Evolutionary conservation across 2,888 invertebrate species (phyloP).

Genomic region (Ectropis crepuscularia): DNA sequence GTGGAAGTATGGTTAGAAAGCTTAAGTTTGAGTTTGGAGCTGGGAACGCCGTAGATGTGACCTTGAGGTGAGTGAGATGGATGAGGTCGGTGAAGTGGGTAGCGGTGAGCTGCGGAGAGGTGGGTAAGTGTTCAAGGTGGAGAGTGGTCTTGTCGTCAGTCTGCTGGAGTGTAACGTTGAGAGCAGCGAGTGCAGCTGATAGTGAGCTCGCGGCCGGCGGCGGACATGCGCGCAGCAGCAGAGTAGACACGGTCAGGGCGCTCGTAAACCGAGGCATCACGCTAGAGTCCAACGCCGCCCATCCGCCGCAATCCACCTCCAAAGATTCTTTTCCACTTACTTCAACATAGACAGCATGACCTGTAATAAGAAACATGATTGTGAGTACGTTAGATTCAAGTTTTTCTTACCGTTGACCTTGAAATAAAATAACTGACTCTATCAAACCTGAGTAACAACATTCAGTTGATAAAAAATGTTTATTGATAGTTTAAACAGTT

Average conservation of each 20-base stretch:
- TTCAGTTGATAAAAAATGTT: too few species aligned
- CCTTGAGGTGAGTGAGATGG: background rate
- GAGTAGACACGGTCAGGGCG: background rate
- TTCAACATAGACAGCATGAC: too few species aligned
- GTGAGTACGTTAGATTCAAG: too few species aligned
- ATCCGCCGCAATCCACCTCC: background rate
- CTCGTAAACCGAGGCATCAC: background rate
- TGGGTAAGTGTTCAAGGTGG: background rate
- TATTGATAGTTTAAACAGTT: too few species aligned
- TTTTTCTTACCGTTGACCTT: too few species aligned
- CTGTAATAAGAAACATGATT: too few species aligned
- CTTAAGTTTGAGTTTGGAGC: background rate
- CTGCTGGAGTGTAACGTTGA: background rate
- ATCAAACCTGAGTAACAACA: too few species aligned
- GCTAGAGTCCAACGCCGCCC: background rate
- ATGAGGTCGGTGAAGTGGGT: background rate
- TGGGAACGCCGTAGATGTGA: background rate
- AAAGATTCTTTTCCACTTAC: too few species aligned
- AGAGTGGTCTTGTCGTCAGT: background rate
- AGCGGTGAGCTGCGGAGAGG: background rate
- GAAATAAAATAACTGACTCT: too few species aligned
- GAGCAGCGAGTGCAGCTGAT: background rate
- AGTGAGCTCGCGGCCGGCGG: background rate
- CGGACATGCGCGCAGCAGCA: background rate
- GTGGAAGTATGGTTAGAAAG: background rate